Evolutionary conservation across 2,888 invertebrate species (phyloP).

Genomic region (Ormyrus pomaceus): DNA sequence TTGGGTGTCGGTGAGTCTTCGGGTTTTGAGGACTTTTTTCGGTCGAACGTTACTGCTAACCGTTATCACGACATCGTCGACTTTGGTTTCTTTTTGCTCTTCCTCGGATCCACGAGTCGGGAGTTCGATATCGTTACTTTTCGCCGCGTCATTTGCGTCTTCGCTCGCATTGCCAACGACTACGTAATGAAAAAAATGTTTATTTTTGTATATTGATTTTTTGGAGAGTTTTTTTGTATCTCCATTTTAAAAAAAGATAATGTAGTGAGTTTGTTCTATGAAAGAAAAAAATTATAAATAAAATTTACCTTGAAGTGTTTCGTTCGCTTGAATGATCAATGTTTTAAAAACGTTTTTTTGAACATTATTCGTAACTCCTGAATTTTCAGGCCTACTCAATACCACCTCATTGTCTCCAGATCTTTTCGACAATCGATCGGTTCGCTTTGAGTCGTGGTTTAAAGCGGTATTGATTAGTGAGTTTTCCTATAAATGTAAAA

Average conservation of each 20-base stretch:
- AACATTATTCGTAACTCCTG: neutral
- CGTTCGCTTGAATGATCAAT: neutral
- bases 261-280: too few species aligned
- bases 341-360: neutral
- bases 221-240: too few species aligned
- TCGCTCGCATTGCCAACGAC: too few species aligned
- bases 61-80: slow-evolving; percentile 61
- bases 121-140: neutral
- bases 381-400: too few species aligned
- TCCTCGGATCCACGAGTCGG: neutral
- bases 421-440: too few species aligned
- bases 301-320: too few species aligned
- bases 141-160: too few species aligned
- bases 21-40: slow-evolving; percentile 65
- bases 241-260: too few species aligned
- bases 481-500: neutral
- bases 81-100: slow-evolving; percentile 28
- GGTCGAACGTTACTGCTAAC: slow-evolving; percentile 58
- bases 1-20: slow-evolving; percentile 64
- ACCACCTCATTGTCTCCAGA: neutral
- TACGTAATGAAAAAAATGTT: too few species aligned
- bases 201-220: too few species aligned
- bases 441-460: neutral
- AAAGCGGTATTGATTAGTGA: slow-evolving; percentile 2
- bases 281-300: too few species aligned